phyloP scores from a whole-genome alignment of 2,113 vertebrate genomes.

The Leptodactylus fuscus region DNA sequence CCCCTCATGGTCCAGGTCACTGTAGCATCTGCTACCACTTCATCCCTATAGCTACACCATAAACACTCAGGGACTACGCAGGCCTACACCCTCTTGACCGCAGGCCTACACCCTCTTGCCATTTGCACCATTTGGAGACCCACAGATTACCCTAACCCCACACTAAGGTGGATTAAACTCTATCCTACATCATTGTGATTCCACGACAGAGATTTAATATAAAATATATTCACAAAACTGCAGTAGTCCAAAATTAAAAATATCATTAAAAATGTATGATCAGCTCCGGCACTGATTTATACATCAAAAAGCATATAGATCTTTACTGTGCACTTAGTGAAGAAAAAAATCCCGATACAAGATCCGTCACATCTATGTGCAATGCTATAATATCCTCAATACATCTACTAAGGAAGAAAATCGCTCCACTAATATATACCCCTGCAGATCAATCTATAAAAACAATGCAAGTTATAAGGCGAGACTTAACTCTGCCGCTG shows the following conservation, averaged over 20 bases:
- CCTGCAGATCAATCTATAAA: neutral
- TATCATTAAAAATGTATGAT: conserved; percentile 13
- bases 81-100: too few relatives aligned
- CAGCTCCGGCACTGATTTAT: neutral
- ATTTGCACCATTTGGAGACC: too few relatives aligned
- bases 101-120: too few relatives aligned
- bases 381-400: neutral
- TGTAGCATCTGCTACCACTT: too few relatives aligned
- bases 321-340: neutral
- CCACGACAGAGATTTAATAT: neutral
- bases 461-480: too few relatives aligned
- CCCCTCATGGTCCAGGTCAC: too few relatives aligned
- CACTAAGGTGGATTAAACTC: neutral
- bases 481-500: too few relatives aligned
- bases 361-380: neutral
- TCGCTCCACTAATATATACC: neutral
- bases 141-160: too few relatives aligned
- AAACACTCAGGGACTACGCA: too few relatives aligned
- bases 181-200: neutral
- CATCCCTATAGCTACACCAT: too few relatives aligned
- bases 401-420: neutral
- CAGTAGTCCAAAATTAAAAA: conserved; percentile 1
- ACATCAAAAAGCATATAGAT: conserved; percentile 3
- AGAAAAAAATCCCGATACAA: neutral
- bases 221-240: neutral